Evolutionary conservation across 2,888 invertebrate genomes (phyloP).

Genomic region (Drosophila lutescens): DNA sequence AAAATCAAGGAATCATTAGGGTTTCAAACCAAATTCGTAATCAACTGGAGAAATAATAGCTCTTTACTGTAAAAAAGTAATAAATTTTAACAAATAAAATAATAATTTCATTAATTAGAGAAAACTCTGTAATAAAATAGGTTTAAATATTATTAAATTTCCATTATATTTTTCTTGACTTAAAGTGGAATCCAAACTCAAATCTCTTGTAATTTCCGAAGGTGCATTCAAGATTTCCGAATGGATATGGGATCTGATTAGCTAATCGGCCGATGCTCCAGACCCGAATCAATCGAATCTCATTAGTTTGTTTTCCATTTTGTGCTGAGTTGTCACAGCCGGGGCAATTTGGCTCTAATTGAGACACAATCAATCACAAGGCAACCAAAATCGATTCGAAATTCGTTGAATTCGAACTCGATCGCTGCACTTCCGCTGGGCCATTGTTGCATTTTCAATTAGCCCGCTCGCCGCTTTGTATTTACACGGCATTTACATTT

Average conservation of each 20-base stretch:
- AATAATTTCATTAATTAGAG: not conserved
- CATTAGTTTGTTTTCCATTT: slow-evolving; percentile 25
- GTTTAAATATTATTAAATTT: too few species aligned
- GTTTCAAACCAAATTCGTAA: not conserved
- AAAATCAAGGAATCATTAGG: not conserved
- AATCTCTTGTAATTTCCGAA: not conserved
- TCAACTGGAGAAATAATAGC: not conserved
- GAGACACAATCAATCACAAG: slow-evolving; percentile 43
- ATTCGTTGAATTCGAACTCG: slow-evolving; percentile 25
- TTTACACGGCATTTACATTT: slow-evolving; percentile 59
- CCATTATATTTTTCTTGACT: too few species aligned
- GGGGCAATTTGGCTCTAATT: slow-evolving; percentile 43
- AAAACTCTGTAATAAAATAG: too few species aligned
- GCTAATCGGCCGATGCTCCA: slow-evolving; percentile 28
- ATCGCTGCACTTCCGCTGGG: slow-evolving; percentile 34
- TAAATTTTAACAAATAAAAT: too few species aligned
- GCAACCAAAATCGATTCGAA: slow-evolving; percentile 26
- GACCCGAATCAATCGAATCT: slow-evolving; percentile 1
- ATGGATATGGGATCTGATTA: slow-evolving; percentile 27
- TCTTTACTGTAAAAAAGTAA: not conserved
- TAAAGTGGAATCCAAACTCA: not conserved
- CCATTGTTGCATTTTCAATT: slow-evolving; percentile 57
- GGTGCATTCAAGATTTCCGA: not conserved
- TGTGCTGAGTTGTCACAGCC: slow-evolving; percentile 18
- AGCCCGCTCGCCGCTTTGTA: slow-evolving; percentile 43